Base-by-base conservation (phyloP, 2,888 invertebrate genomes). In the Caenorhabditis panamensis region DNA sequence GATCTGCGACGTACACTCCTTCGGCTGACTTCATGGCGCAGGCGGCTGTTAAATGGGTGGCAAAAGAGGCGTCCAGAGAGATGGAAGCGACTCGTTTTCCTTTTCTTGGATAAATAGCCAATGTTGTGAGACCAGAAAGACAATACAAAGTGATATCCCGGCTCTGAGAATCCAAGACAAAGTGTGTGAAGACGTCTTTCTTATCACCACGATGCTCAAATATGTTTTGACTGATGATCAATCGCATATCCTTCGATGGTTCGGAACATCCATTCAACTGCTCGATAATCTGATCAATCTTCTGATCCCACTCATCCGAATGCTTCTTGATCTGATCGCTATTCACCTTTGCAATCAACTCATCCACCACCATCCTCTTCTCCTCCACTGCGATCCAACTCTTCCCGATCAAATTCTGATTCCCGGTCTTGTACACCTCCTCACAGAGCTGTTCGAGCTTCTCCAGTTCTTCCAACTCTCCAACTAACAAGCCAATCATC, bases 1-100 rank as follows among this genome's bases (percentile, higher is more conserved):
- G 64, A 62, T 85, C 85, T 22, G 85, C 83, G 18, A 85, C 85
- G 47, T 83, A 85, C 51, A 83, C 83, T 6, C 85, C 85, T 72
- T 85, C 85, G 6, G 66, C 64, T 22, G 82, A 59, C 31, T 76
- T 71, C 85, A 85, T 85, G n/a, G 82, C 68, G 54, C 83, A 83
- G 9, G 83, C 82, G 2, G 82, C 73, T 6, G 85, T 85, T 26
- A 85, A 67, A 47, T 59, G 62, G 2, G 85, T 85, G 26, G 81
- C 85, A 26, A 83, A 85, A 1, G 82, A 83, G 9, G 79, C 80
- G 41, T 83, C 83, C 49, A 85, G 68, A 31, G 83, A 83, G 20
- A 85, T 85, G 3, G 83, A 83, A 28, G 85, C 85, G 18, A 83
- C 82, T 62, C 84, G 36, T 31, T 82, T 63, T 31, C 82, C 85